A percentile compares a stretch with the other conserved stretches of the same genome.
Evolutionary conservation across 2,113 vertebrate genomes (phyloP).

Genomic region (Pungitius pungitius): DNA sequence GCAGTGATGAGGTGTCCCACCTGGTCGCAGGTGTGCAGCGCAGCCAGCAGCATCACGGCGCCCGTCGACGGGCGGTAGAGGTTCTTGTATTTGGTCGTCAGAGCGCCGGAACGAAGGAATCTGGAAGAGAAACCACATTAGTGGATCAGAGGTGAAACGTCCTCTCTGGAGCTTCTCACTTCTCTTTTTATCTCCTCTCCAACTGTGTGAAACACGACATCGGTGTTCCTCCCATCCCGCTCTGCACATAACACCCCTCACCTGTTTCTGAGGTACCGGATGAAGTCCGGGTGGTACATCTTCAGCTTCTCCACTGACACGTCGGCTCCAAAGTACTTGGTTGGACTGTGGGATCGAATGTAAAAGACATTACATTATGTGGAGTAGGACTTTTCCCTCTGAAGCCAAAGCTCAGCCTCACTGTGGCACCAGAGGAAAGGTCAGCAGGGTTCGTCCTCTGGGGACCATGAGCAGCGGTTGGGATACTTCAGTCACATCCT

Average conservation of each 20-base stretch:
- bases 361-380: not conserved
- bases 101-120: slow-evolving; percentile 71
- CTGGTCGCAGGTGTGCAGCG: slow-evolving; percentile 84
- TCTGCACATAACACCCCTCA: slow-evolving; percentile 37
- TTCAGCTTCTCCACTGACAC: slow-evolving; percentile 79
- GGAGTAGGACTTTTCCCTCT: not conserved
- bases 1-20: slow-evolving; percentile 36
- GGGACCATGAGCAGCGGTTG: not conserved
- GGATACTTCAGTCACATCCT: not conserved
- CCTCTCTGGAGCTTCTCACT: not conserved
- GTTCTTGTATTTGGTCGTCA: slow-evolving; percentile 56
- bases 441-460: not conserved
- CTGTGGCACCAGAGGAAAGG: too few species aligned
- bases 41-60: slow-evolving; percentile 83
- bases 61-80: slow-evolving; percentile 84
- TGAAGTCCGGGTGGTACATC: slow-evolving; percentile 85
- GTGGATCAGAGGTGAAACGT: too few species aligned
- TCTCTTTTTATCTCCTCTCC: not conserved
- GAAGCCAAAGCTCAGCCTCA: not conserved
- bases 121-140: slow-evolving; percentile 52
- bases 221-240: not conserved
- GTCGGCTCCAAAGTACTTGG: slow-evolving; percentile 75
- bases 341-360: slow-evolving; percentile 66
- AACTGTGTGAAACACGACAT: not conserved
- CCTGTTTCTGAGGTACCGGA: slow-evolving; percentile 87